Base-by-base conservation (phyloP, 2,888 invertebrate species). In the Pterostichus niger region DNA sequence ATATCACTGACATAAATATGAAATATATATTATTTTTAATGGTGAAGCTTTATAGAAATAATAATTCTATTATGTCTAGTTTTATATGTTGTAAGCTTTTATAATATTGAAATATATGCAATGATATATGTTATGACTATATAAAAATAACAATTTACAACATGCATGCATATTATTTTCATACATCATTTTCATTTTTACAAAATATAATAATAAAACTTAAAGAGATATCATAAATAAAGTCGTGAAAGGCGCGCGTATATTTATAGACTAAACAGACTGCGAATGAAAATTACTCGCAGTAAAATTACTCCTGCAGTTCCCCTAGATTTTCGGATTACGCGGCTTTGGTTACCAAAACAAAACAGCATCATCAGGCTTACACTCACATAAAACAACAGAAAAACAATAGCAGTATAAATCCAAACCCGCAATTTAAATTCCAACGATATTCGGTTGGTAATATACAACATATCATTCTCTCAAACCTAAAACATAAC, bases 381-480 rank as follows among this genome's bases (percentile, higher is more conserved):
- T 71, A 71, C 44, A 71, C 44, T 40, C 44, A 71, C 44, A 71
- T 71, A 71, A 71, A 71, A 71, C 64, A 71, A 71, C 44, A 24
- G 68, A 71, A 71, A 71, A 71, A 71, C 68, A 71, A 71, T 71
- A 44, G 68, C 68, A 71, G 68, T 44, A 71, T 71, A 71, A 71
- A 71, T 46, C 24, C 68, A 17, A 71, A 71, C 68, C 68, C 68
- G 44, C 68, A 44, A 71, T 71, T 71, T 71, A 71, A 15, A 71
- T 71, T 71, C 68, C 68, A 71, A 71, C 44, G 64, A 64, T 64
- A 71, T 71, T 71, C 68, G 68, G 68, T 15, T 44, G n/a, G 68
- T 71, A 68, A 68, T 68, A 68, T 44, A 71, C 44, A 71, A 15
- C 68, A 40, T 71, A 71, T 71, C 68, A 71, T 71, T 71, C 68